Evolutionary conservation across 2,113 vertebrate genomes (phyloP), one percentile per base, ranked within the genome.

Genomic region (Tenebrosternarchus preto): DNA sequence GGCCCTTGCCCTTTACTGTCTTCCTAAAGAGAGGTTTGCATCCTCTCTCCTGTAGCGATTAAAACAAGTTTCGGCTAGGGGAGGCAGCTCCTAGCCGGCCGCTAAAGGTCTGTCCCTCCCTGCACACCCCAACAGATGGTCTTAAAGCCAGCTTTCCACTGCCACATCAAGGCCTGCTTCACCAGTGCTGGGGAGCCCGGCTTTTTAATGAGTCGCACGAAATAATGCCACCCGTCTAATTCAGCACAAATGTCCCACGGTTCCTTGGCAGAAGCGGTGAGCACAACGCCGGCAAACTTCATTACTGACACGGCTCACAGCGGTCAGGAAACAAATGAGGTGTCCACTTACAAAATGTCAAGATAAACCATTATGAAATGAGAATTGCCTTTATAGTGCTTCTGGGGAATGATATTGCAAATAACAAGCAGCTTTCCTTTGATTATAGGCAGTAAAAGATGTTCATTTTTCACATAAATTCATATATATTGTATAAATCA

Each of bases 361-460:
- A 89, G 91, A 91, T 91, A 92, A 92, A 88, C 91, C 91, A 93
- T 94, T 92, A 92, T 90, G 83, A 90, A 91, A 92, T 88, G 84
- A 90, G 91, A 90, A 92, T 88, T 86, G 83, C 85, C 89, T 90
- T 90, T 90, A 89, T 82, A 82, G 81, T 67, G 85, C 85, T 88
- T 86, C 84, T 88, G 87, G 85, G 82, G 83, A 88, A 87, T 89
- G 89, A 88, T 91, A 86, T 90, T 89, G 83, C 88, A 84, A 82
- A 80, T 80, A 66, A 46, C 36, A 0, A 79, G 43, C 19, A 31
- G 59, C 6, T 63, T 20, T 67, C 12, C n/a, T 69, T 29, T 81
- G 73, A 76, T 46, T 63, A 68, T 39, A 57, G 43, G 55, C 29
- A n/a, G 20, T 8, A 60, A 66, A 17, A 33, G 11, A 55, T n/a